Base-by-base conservation (phyloP, 1,140 invertebrate species). In the Pantala flavescens region DNA sequence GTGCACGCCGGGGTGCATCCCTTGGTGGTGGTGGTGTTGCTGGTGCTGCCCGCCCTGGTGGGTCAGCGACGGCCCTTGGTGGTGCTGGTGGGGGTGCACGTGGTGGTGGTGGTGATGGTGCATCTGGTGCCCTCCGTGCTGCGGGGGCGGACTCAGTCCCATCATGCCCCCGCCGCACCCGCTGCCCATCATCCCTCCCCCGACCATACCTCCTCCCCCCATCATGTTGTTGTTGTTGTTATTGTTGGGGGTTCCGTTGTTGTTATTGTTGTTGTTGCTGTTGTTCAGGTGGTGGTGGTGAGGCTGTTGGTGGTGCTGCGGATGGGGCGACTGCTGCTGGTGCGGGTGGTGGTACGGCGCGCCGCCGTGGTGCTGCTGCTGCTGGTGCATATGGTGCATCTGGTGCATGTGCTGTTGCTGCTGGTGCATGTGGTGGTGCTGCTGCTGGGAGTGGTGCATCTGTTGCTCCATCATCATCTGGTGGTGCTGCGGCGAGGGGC, bases 171-270 rank as follows among this genome's bases (percentile, higher is more conserved):
- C 49, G 49, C 49, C 14, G 5, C 49, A 16, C 2, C 49, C 12
- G 49, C 49, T 21, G 5, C 49, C 49, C 49, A 21, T 63, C 49
- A 63, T 63, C 12, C 14, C n/a, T 3, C 49, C 49, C 16, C 49
- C 49, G 78, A 88, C 88, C 80, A 85, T 80, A 78, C 82, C 83
- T 77, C 85, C 81, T 82, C 88, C 81, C 75, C 85, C 82, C 78
- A 84, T 82, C 82, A 88, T 85, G 49, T 12, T 63, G n/a, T 72
- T 72, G 71, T 72, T 72, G 71, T 24, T 42, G 71, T 72, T 72
- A 42, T 72, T 28, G 82, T 80, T 72, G 81, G 82, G 74, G 83
- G 83, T 71, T 81, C 81, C 73, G 82, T 82, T 74, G 83, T 82
- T 16, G 80, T 80, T 0, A 21, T 72, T 72, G n/a, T 28, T 81